These are phyloP conservation scores for Sarcoramphus papa DNA, from an alignment of 2,797 vertebrate species.

Conservation along the genomic window DNA sequence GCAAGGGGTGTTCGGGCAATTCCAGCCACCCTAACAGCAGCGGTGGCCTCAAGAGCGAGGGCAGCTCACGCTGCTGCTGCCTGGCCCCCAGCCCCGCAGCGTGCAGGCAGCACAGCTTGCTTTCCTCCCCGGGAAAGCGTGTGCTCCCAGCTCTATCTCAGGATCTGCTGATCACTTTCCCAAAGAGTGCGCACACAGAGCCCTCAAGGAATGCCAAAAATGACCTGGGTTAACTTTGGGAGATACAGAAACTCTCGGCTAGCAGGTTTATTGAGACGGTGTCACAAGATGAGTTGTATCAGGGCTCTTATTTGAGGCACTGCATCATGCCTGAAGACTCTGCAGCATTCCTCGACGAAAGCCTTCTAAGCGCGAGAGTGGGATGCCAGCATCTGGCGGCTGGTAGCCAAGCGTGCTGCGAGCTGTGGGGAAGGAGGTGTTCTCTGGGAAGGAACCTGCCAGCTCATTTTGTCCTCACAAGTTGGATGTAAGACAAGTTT, in stretches of 20 bases:
- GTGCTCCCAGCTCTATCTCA: background rate
- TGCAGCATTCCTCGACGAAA: slow-evolving; percentile 1
- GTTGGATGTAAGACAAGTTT: background rate
- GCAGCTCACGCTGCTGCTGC: background rate
- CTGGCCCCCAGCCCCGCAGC: background rate
- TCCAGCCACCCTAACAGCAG: background rate
- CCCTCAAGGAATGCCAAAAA: slow-evolving; percentile 8
- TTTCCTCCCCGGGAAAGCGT: accelerated
- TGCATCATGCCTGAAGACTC: slow-evolving; percentile 40
- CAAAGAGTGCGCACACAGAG: background rate
- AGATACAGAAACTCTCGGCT: background rate
- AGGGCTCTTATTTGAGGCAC: slow-evolving; percentile 39
- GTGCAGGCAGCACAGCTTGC: accelerated
- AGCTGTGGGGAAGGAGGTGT: background rate
- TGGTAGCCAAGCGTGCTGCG: background rate
- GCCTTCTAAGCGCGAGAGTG: background rate
- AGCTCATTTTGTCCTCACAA: background rate
- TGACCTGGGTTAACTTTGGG: slow-evolving; percentile 23
- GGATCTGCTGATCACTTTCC: background rate
- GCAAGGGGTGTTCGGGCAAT: background rate
- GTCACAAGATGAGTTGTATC: slow-evolving; percentile 51
- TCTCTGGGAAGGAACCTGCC: background rate
- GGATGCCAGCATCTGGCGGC: background rate
- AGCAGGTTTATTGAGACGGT: background rate
- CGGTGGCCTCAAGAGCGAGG: accelerated